Percentiles rank a stretch among this genome's conserved stretches.
These are phyloP conservation scores for Tinamus guttatus DNA, from an alignment of 2,113 vertebrate genomes.

Conservation along the genomic window DNA sequence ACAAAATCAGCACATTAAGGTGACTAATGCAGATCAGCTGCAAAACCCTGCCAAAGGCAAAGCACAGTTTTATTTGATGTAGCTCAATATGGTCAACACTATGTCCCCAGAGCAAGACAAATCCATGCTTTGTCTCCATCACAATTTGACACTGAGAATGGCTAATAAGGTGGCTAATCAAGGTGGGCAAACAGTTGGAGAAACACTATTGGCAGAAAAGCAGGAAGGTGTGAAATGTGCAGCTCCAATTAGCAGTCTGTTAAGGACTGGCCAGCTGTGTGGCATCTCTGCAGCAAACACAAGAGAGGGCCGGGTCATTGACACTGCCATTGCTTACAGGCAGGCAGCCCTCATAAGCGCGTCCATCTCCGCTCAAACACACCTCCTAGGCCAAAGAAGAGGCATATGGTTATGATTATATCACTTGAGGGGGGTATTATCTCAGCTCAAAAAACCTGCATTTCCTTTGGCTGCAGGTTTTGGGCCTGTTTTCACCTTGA, in stretches of 20 bases:
- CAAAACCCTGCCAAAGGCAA: neutral
- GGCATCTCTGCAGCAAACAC: accelerated
- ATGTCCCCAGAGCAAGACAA: accelerated
- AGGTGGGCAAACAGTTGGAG: neutral
- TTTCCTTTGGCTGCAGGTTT: neutral
- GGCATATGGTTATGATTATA: accelerated
- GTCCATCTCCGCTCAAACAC: neutral
- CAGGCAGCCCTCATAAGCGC: neutral
- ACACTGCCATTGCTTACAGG: too few relatives aligned
- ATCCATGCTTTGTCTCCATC: neutral
- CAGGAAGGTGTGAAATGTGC: accelerated
- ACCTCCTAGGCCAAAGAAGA: neutral
- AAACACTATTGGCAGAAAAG: accelerated
- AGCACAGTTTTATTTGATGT: neutral
- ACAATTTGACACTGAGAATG: neutral
- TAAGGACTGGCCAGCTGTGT: too few relatives aligned
- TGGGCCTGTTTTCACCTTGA: neutral
- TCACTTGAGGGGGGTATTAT: neutral
- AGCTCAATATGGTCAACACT: accelerated
- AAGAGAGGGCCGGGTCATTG: accelerated
- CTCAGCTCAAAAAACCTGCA: neutral
- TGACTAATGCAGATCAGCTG: neutral
- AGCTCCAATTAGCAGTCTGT: accelerated
- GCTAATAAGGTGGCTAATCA: neutral
- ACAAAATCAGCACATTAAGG: accelerated